phyloP scores from a whole-genome alignment of 2,797 vertebrate species.

The Synaphobranchus kaupii region DNA sequence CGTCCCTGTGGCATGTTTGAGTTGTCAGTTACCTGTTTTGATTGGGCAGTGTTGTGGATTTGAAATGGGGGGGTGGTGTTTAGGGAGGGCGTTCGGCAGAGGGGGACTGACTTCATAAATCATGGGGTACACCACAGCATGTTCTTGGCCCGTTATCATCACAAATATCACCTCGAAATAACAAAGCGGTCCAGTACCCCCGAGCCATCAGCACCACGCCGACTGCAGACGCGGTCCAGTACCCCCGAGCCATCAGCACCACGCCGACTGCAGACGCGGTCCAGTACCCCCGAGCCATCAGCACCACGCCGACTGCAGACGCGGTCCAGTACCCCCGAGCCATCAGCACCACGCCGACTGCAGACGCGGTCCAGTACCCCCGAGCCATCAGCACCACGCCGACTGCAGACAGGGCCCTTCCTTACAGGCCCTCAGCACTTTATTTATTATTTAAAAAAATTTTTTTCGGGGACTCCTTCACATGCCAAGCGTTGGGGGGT shows the following conservation, averaged over 20 bases:
- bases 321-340: background rate
- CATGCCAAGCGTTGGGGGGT: constrained; percentile 52
- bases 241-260: background rate
- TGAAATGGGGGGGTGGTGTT: constrained; percentile 59
- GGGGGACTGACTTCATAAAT: constrained; percentile 59
- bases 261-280: constrained; percentile 45
- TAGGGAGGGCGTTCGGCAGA: constrained; percentile 41
- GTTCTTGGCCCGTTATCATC: constrained; percentile 57
- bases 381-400: background rate
- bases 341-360: constrained; percentile 27
- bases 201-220: too few species aligned
- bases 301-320: constrained; percentile 41
- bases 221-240: too few species aligned
- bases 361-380: constrained; percentile 43
- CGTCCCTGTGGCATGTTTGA: background rate
- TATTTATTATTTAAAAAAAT: constrained; percentile 70
- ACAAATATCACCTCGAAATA: constrained; percentile 66
- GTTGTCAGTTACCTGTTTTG: background rate
- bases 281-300: background rate
- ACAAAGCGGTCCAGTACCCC: constrained; percentile 15
- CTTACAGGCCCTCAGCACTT: constrained; percentile 63
- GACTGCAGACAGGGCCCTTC: constrained; percentile 57
- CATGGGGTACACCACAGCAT: constrained; percentile 54
- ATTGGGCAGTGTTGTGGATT: constrained; percentile 35
- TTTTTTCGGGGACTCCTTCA: constrained; percentile 52